These are phyloP conservation scores for Sinella curviseta DNA, from an alignment of 1,140 invertebrate genomes.

Conservation along the genomic window DNA sequence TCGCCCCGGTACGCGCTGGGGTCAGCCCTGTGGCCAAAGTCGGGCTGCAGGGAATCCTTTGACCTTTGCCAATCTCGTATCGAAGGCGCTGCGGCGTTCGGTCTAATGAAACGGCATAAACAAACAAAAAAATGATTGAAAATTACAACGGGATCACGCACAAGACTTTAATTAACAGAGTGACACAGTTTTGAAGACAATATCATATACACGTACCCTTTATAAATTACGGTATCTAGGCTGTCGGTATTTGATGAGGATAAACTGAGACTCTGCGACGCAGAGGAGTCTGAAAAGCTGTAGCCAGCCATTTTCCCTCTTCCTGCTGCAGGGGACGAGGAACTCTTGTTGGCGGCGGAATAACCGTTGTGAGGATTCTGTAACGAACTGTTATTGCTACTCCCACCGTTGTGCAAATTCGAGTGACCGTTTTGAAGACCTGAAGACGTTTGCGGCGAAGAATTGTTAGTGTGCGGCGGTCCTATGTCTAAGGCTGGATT, in stretches of 20 bases:
- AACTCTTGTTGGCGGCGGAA: no score
- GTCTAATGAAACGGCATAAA: slow-evolving; percentile 29
- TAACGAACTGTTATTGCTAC: background rate
- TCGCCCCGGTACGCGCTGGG: background rate
- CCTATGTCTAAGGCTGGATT: slow-evolving; percentile 42
- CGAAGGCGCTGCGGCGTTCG: slow-evolving; percentile 36
- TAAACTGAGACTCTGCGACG: slow-evolving; percentile 43
- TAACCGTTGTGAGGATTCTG: slow-evolving; percentile 18
- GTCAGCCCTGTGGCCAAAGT: background rate
- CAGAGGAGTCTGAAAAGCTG: slow-evolving; percentile 41
- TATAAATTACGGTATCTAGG: slow-evolving; percentile 49
- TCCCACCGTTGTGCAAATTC: background rate
- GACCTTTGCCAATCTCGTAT: slow-evolving; percentile 48
- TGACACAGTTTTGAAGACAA: no score
- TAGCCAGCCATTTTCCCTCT: slow-evolving; percentile 39
- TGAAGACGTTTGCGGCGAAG: no score
- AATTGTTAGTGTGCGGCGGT: background rate
- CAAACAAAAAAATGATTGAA: background rate
- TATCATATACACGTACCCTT: slow-evolving; percentile 40
- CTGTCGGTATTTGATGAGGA: slow-evolving; percentile 48
- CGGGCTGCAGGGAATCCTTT: slow-evolving; percentile 25
- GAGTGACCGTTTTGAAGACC: background rate
- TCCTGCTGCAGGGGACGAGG: background rate
- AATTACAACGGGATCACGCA: background rate
- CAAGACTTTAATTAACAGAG: no score